Evolutionary conservation across 2,797 vertebrate species (phyloP), one percentile per base, ranked within the genome.

Genomic region (Tiaroga cobitis): DNA sequence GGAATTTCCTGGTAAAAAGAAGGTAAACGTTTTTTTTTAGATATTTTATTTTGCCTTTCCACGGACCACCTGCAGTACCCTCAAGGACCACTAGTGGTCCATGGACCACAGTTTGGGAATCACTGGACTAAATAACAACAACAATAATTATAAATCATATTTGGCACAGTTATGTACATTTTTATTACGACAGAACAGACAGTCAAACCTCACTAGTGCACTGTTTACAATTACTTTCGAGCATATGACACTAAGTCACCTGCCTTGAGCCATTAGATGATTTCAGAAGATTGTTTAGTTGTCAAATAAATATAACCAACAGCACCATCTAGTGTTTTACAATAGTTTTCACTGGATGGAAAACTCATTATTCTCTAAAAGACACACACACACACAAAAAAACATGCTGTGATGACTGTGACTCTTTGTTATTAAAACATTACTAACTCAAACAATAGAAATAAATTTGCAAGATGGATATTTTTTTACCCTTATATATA

Each of bases 281-380:
- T 19, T 69, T 26, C 32, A 41, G 34, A 69, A 24, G 29, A 21
- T 21, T 29, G 34, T 49, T 41, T 24, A 72, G 51, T 46, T n/a
- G 46, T 39, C 21, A 68, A 61, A 32, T 56, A 34, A 82, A 63
- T 34, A 32, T 73, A 16, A 49, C 26, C 61, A 49, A 67, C 78
- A 82, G 54, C 81, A 4, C 69, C 81, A 73, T 63, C 81, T 82
- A 63, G 54, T 3, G 81, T 29, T 46, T 32, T 2, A 21, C 3
- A 8, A 1, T 5, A n/a, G 24, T 54, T 6, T 18, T 80, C 10
- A 59, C 16, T 21, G 5, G 34, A 32, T 54, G 24, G 21, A 59
- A 39, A 39, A 39, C 34, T 1, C 1, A 37, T 34, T 32, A 29
- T 65, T 39, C 4, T 37, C 67, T 0, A 37, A 39, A 65, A 29